Conservation (phyloP, 2,113 vertebrate genomes). For the Corythoichthys intestinalis region DNA sequence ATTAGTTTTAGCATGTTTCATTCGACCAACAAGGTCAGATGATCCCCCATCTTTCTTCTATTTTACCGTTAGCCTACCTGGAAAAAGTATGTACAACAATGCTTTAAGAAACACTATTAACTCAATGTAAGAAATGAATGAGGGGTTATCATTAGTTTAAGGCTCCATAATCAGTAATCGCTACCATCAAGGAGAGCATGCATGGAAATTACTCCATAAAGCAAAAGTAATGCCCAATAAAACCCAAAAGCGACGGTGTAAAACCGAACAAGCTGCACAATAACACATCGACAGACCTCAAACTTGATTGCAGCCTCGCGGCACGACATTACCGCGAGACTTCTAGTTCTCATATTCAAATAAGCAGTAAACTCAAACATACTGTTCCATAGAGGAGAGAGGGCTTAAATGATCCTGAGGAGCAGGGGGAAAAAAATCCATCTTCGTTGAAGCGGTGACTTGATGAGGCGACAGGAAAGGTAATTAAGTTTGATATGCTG, state of each 20-base stretch:
- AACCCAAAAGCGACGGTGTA: conserved; percentile 68
- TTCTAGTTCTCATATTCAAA: conserved; percentile 51
- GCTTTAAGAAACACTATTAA: not conserved
- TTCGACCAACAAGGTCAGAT: not conserved
- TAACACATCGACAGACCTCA: conserved; percentile 66
- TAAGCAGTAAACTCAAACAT: conserved; percentile 52
- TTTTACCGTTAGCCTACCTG: not conserved
- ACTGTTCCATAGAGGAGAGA: conserved; percentile 39
- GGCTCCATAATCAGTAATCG: conserved; percentile 64
- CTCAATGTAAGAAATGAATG: conserved; percentile 31
- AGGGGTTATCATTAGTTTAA: conserved; percentile 70
- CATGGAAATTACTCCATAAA: conserved; percentile 73
- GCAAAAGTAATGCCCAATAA: conserved; percentile 76
- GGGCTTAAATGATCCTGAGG: conserved; percentile 53
- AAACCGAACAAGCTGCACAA: conserved; percentile 67
- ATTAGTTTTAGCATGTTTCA: not conserved
- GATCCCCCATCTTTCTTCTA: not conserved
- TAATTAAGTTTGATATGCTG: conserved; percentile 77
- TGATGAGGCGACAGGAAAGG: conserved; percentile 73
- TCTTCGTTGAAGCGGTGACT: conserved; percentile 69
- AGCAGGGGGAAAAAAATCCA: conserved; percentile 52
- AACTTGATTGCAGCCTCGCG: conserved; percentile 63
- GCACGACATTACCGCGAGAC: conserved; percentile 43
- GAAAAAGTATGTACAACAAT: not conserved
- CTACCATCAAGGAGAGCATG: conserved; percentile 64